Percentiles rank a stretch among this genome's conserved stretches.
phyloP scores from a whole-genome alignment of 2,113 vertebrate species.

The Eretmochelys imbricata region DNA sequence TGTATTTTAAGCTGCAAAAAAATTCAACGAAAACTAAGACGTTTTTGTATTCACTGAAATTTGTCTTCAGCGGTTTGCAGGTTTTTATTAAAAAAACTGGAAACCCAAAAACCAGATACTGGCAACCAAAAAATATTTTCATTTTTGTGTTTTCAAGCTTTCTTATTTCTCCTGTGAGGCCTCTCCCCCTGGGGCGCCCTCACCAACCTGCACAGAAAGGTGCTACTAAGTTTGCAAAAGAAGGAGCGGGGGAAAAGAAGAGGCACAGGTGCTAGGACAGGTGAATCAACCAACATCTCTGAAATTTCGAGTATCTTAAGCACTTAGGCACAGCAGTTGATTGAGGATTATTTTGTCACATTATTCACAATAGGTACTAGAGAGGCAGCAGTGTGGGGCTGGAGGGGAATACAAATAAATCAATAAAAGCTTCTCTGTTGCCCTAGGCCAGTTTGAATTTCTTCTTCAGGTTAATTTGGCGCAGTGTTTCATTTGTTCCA shows the following conservation, averaged over 20 bases:
- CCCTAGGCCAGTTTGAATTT: not conserved
- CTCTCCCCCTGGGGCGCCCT: not conserved
- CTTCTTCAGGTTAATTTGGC: conserved; percentile 16
- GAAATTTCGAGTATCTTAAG: not conserved
- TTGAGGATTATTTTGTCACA: not conserved
- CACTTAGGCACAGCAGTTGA: not conserved
- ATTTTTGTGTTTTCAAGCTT: not conserved
- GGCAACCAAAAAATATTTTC: not conserved
- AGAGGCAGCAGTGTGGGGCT: not conserved
- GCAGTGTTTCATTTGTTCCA: not conserved
- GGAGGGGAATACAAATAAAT: not conserved
- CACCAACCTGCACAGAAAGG: not conserved
- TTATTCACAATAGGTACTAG: not conserved
- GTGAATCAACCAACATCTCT: not conserved
- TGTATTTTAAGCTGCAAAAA: not conserved
- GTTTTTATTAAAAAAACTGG: not conserved
- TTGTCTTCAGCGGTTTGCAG: not conserved
- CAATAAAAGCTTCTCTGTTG: not conserved
- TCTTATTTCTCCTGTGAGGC: not conserved
- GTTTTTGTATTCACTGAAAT: not conserved
- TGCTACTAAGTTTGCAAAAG: not conserved
- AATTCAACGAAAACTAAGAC: not conserved
- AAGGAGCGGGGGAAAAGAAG: not conserved
- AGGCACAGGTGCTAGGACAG: not conserved
- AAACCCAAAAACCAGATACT: not conserved